Base-by-base conservation (phyloP, 1,140 invertebrate genomes). In the Drosophila parabipectinata region DNA sequence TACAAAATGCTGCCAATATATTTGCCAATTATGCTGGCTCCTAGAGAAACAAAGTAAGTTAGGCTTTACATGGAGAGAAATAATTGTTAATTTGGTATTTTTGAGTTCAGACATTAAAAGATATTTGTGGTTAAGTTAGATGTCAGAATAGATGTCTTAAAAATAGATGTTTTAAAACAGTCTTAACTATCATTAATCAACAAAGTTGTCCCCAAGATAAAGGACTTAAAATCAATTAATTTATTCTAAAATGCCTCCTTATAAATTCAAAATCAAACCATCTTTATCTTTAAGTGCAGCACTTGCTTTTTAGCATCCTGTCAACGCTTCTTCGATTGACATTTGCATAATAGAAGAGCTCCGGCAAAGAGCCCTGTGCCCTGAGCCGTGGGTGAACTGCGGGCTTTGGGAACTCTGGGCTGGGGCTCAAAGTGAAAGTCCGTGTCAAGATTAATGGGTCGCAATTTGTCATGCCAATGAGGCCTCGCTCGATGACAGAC, bases 391-490 rank as follows among this genome's bases (percentile, higher is more conserved):
- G 68, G 66, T 69, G 66, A 69, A 69, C 66, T 69, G 41, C 32
- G 66, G 66, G 66, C 41, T 15, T 18, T 64, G 41, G 73, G 59
- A 56, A 24, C 30, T 15, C 28, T 39, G 30, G 58, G 63, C 50
- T 68, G 68, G 47, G 57, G 50, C 60, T 21, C 21, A 72, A 88
- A 87, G 83, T 83, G 83, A 87, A 87, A 87, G 83, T 87, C 79
- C 26, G 61, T 82, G 82, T 58, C 73, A 67, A 87, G 83, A 87
- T 87, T 83, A 89, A 87, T 87, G 82, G 83, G 84, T 73, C 63
- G 75, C 61, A 76, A 87, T 87, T 87, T 88, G 83, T 87, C 83
- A 87, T 88, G 82, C 60, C 59, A 68, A 60, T 63, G 72, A 62
- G 58, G 50, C 58, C 68, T 54, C 63, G 28, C 18, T 57, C 44